These are phyloP conservation scores for Nasonovia ribisnigri DNA, from an alignment of 2,888 invertebrate species.

Conservation along the genomic window DNA sequence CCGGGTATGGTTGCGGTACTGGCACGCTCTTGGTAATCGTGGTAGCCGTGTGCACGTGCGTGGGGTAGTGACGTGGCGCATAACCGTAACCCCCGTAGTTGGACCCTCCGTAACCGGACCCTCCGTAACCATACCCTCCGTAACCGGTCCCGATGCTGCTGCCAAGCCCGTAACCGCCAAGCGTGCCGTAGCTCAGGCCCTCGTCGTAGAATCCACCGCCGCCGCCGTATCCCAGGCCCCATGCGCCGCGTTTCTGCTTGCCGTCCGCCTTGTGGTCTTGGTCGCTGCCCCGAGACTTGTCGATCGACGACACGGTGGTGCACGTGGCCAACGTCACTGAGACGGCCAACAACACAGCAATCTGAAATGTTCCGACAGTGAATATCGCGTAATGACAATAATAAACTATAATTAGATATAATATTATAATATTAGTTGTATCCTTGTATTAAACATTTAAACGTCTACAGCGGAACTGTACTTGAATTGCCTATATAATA, in stretches of 20 bases:
- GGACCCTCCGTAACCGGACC: slow-evolving; percentile 69
- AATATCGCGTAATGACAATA: not conserved
- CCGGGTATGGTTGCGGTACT: slow-evolving; percentile 73
- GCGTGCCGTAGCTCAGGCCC: slow-evolving; percentile 67
- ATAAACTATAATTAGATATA: no score
- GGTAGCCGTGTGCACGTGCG: slow-evolving; percentile 71
- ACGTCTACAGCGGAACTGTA: not conserved
- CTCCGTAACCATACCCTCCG: slow-evolving; percentile 61
- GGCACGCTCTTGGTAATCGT: slow-evolving; percentile 73
- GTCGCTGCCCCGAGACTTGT: slow-evolving; percentile 68
- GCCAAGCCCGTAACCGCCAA: slow-evolving; percentile 66
- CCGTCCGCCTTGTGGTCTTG: slow-evolving; percentile 67
- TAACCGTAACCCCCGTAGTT: slow-evolving; percentile 67
- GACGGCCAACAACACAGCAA: slow-evolving; percentile 70
- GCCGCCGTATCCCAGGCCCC: slow-evolving; percentile 71
- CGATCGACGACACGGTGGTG: slow-evolving; percentile 67
- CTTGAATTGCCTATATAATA: slow-evolving; percentile 51
- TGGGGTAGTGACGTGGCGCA: slow-evolving; percentile 70
- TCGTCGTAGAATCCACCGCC: slow-evolving; percentile 68
- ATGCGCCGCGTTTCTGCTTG: slow-evolving; percentile 71
- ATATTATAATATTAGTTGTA: not conserved
- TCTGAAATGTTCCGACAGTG: slow-evolving; percentile 35
- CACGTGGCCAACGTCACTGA: slow-evolving; percentile 71
- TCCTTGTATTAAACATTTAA: not conserved
- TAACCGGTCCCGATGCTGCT: slow-evolving; percentile 65